phyloP scores from a whole-genome alignment of 2,888 invertebrate genomes.

The Pocota personata region DNA sequence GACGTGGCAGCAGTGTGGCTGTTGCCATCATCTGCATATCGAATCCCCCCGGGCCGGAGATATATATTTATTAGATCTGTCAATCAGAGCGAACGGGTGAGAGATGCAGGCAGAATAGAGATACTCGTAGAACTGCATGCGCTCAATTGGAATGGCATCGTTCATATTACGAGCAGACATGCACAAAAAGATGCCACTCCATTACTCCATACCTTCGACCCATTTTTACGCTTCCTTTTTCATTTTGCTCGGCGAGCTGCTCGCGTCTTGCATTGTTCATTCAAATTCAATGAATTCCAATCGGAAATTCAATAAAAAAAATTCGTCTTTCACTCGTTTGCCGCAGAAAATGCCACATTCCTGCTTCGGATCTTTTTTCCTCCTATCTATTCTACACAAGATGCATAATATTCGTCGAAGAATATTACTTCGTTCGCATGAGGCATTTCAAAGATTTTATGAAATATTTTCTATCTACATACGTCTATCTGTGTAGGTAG shows the following conservation, averaged over 20 bases:
- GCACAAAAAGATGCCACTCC: constrained; percentile 11
- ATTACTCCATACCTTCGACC: constrained; percentile 29
- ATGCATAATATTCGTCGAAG: constrained; percentile 35
- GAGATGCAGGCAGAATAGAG: background rate
- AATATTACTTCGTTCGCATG: constrained; percentile 12
- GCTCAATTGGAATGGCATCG: constrained; percentile 42
- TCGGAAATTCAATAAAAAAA: constrained; percentile 67
- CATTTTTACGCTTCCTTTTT: constrained; percentile 11
- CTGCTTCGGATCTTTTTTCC: constrained; percentile 5
- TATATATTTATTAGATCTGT: constrained; percentile 66
- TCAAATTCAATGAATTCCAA: constrained; percentile 68
- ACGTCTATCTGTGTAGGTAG: constrained; percentile 12
- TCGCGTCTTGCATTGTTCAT: constrained; percentile 16
- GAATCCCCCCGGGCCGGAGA: constrained; percentile 26
- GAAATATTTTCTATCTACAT: constrained; percentile 44
- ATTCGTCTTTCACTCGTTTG: constrained; percentile 65
- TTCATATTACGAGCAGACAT: constrained; percentile 25
- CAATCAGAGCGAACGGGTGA: constrained; percentile 46
- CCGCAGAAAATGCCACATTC: constrained; percentile 64
- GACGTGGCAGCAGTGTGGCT: constrained; percentile 27
- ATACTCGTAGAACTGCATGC: constrained; percentile 17
- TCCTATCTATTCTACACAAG: background rate
- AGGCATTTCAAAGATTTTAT: constrained; percentile 35
- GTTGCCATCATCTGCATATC: constrained; percentile 39
- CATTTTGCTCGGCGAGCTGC: background rate